Evolutionary conservation across 2,888 invertebrate genomes (phyloP), one percentile per base, ranked within the genome.

Genomic region (Cerastis rubricosa): DNA sequence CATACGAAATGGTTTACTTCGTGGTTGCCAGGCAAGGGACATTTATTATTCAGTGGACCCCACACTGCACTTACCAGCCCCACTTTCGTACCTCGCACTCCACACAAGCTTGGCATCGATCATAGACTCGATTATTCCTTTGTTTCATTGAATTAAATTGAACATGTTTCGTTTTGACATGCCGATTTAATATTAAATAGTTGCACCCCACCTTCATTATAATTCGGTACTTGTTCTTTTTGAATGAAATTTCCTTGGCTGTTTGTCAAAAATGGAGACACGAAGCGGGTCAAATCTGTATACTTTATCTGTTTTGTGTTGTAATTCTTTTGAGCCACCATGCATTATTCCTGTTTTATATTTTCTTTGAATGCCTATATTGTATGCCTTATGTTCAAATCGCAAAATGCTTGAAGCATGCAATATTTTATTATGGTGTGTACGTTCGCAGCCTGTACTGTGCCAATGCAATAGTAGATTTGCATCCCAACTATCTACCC

Each of bases 1-100:
- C 74, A 74, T 80, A 81, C 71, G 71, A 84, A 88, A 94, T 94
- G 94, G 89, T 86, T 82, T 86, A 89, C 90, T 88, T 88, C 88
- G 90, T 88, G 84, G 90, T 94, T 91, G 88, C 94, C 93, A 95
- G 94, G 95, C 94, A 94, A 94, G 95, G 90, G 89, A 89, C 84
- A 94, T 95, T 87, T 89, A 94, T 94, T 93, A 95, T 95, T 95
- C 92, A 95, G 81, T 89, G 81, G 89, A 91, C 90, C 88, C 83
- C 73, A 78, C 70, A 78, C 85, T 93, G 92, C 93, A 93, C 90
- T 90, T 88, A 87, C 88, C 85, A 85, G 81, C 85, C 87, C 84
- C 84, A 87, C 85, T 83, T 91, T 91, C 89, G 88, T 80, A 83
- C 80, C 67, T 84, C 85, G 75, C 87, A 88, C 85, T 81, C 59